A percentile compares a stretch with the other conserved stretches of the same genome.
Evolutionary conservation across 2,888 invertebrate genomes (phyloP).

Genomic region (Clitarchus hookeri): DNA sequence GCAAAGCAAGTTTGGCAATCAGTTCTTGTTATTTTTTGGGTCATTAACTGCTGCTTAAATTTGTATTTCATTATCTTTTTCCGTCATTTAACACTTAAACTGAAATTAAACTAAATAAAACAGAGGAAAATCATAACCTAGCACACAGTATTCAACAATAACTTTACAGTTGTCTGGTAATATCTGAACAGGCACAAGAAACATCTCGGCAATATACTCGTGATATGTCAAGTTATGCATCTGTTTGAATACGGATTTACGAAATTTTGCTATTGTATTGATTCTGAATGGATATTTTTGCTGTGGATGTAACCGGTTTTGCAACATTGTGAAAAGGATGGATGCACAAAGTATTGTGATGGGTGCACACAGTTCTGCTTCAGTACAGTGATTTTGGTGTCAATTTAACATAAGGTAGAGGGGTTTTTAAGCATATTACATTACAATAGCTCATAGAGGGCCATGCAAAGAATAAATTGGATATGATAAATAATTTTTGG

Average conservation of each 20-base stretch:
- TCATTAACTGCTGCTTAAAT: background rate
- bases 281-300: slow-evolving; percentile 10
- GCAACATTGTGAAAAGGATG: background rate
- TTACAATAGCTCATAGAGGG: no score
- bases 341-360: slow-evolving; percentile 17
- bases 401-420: background rate
- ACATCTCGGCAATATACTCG: background rate
- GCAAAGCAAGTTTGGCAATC: no score
- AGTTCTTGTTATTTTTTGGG: background rate
- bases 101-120: no score
- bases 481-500: no score
- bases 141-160: background rate
- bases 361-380: slow-evolving; percentile 16
- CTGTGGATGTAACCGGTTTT: slow-evolving; percentile 4
- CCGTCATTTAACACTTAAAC: no score
- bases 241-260: background rate
- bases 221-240: slow-evolving; percentile 10
- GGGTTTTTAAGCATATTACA: background rate
- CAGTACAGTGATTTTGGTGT: background rate
- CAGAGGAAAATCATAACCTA: no score
- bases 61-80: no score
- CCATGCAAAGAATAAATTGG: no score
- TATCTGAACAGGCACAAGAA: background rate
- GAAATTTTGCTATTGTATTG: slow-evolving; percentile 5
- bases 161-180: background rate